These are phyloP conservation scores for Palythoa heliodiscus DNA, from an alignment of 92 coral and sea anemone species.

Conservation along the genomic window DNA sequence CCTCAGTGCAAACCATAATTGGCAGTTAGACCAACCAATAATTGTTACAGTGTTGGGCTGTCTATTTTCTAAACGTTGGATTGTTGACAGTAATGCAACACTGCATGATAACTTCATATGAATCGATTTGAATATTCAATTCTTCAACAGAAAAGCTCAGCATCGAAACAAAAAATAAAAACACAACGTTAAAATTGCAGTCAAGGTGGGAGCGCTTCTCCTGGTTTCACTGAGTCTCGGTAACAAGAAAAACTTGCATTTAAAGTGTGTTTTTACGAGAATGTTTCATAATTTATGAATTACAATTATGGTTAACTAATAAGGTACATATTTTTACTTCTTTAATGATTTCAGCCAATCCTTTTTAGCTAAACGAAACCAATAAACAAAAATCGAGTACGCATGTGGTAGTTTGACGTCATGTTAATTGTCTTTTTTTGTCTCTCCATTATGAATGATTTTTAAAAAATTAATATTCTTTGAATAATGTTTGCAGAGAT, in stretches of 20 bases:
- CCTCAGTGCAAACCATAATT: too few relatives aligned
- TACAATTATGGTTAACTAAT: neutral
- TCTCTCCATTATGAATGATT: constrained; percentile 7
- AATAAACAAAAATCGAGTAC: neutral
- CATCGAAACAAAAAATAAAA: too few relatives aligned
- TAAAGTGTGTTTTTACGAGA: neutral
- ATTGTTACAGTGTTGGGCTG: too few relatives aligned
- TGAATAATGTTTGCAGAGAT: constrained; percentile 7
- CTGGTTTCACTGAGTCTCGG: neutral
- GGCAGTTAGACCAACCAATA: too few relatives aligned
- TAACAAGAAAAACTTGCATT: neutral
- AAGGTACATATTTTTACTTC: neutral
- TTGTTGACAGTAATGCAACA: too few relatives aligned
- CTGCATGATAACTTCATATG: too few relatives aligned
- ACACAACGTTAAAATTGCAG: neutral
- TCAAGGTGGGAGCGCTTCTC: neutral
- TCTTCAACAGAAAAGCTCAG: too few relatives aligned
- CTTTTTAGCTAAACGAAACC: neutral
- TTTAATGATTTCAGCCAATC: neutral
- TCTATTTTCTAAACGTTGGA: too few relatives aligned
- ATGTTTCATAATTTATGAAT: neutral
- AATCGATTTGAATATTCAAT: too few relatives aligned
- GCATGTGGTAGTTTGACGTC: constrained; percentile 16
- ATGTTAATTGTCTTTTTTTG: neutral
- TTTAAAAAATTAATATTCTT: neutral